Evolutionary conservation across 2,797 vertebrate species (phyloP), one percentile per base, ranked within the genome.

Genomic region (Hozukius guyotensis): DNA sequence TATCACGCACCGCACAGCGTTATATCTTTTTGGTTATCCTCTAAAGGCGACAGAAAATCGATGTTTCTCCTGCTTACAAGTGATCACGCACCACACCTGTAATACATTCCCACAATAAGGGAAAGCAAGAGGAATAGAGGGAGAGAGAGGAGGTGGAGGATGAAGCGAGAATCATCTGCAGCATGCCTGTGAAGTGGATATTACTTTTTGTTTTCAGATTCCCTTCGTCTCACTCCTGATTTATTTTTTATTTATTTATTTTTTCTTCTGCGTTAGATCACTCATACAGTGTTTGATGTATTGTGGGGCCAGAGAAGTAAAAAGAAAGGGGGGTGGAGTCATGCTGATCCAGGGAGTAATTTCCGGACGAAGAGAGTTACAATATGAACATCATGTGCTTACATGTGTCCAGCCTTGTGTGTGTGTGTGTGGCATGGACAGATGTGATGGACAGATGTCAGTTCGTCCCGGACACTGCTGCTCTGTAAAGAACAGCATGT

Each of bases 381-480:
- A 66, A 34, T 70, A 57, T 65, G 65, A 75, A 77, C 55, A 74
- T 56, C 32, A 18, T 56, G 60, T 66, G 66, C 69, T 71, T 32
- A 77, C 71, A 76, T 73, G 75, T 77, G 67, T 78, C 34, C 66
- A 74, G 24, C 29, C 65, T 38, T 64, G 57, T 65, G 38, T 65
- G 46, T 69, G 38, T 74, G 65, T 70, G 27, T 74, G 64, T 62
- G 65, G 31, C 16, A 46, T 61, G 29, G 66, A 79, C 88, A 94
- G 89, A 93, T 91, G 88, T 91, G 87, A 92, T 8, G 42, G 75
- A 78, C 92, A 94, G 90, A 93, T 91, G 91, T 87, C 72, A 61
- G 36, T 64, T 65, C 72, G 75, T 71, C 78, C 70, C 27, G 64
- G 78, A 82, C 78, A 49, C 61, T 1, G 16, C 77, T 77, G 69